Conservation (phyloP, 2,888 invertebrate species). For the Mamestra brassicae region DNA sequence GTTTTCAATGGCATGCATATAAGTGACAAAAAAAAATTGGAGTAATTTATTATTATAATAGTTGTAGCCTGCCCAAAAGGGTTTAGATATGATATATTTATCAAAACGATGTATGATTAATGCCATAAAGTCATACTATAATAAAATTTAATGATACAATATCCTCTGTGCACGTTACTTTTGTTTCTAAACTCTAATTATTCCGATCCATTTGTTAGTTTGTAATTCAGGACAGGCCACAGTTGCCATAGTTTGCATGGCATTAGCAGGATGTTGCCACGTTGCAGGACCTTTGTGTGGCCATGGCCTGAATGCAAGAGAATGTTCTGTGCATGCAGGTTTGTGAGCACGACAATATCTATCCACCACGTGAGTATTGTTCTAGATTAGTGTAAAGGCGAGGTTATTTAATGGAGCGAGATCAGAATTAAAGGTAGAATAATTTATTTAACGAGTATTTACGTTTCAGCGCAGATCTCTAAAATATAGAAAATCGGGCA, state of each 20-base stretch:
- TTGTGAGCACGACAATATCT: conserved; percentile 1
- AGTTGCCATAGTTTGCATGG: conserved; percentile 40
- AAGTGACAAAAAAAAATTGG: no score
- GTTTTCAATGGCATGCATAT: no score
- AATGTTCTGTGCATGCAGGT: conserved; percentile 11
- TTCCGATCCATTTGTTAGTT: conserved; percentile 34
- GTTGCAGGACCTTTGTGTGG: conserved; percentile 7
- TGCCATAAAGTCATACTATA: no score
- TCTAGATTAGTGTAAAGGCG: background rate
- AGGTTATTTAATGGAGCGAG: background rate
- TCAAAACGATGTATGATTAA: no score
- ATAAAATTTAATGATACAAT: background rate
- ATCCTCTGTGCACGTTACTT: conserved; percentile 14
- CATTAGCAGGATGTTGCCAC: conserved; percentile 25
- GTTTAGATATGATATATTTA: no score
- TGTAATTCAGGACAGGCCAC: conserved; percentile 17
- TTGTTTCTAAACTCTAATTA: conserved; percentile 26
- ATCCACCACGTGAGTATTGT: conserved; percentile 20
- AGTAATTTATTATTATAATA: no score
- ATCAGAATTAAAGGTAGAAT: background rate
- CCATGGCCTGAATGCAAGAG: conserved; percentile 3
- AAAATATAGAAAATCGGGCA: background rate
- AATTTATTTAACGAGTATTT: background rate
- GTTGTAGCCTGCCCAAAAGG: no score
- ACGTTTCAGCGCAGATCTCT: background rate